phyloP scores from a whole-genome alignment of 2,888 invertebrate species.

The Herminia tarsipennalis region DNA sequence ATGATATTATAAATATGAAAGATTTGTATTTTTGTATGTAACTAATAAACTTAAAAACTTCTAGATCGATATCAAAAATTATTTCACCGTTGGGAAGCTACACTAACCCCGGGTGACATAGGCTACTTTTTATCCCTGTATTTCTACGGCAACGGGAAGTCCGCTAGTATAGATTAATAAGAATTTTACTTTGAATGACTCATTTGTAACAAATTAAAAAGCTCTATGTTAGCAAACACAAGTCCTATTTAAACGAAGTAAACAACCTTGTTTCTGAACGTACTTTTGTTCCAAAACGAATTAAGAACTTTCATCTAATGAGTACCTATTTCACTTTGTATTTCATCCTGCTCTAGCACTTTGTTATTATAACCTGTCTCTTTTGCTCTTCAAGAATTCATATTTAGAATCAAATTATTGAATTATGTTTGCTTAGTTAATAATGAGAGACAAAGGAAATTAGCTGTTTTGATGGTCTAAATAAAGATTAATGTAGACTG shows the following conservation, averaged over 20 bases:
- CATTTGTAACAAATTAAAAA: not conserved
- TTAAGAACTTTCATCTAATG: conserved; percentile 22
- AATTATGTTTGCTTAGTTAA: not conserved
- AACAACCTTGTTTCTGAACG: not conserved
- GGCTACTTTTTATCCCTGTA: too few species aligned
- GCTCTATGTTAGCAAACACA: not conserved
- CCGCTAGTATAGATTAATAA: too few species aligned
- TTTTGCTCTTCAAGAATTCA: not conserved
- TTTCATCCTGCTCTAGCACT: conserved; percentile 12
- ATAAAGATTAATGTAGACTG: not conserved
- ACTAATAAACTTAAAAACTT: too few species aligned
- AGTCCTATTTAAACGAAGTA: not conserved
- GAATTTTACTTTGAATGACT: too few species aligned
- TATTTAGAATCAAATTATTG: conserved; percentile 2
- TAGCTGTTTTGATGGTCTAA: conserved; percentile 1
- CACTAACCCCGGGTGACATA: too few species aligned
- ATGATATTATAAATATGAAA: too few species aligned
- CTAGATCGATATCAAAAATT: too few species aligned
- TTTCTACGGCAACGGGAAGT: too few species aligned
- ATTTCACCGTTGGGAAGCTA: too few species aligned
- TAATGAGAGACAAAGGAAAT: conserved; percentile 4
- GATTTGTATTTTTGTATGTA: too few species aligned
- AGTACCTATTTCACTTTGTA: conserved; percentile 1
- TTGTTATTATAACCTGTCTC: conserved; percentile 1
- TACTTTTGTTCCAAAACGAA: conserved; percentile 13